A percentile compares a stretch with the other conserved stretches of the same genome.
Conservation (phyloP, 2,113 vertebrate species). For the Dendropsophus ebraccatus region DNA sequence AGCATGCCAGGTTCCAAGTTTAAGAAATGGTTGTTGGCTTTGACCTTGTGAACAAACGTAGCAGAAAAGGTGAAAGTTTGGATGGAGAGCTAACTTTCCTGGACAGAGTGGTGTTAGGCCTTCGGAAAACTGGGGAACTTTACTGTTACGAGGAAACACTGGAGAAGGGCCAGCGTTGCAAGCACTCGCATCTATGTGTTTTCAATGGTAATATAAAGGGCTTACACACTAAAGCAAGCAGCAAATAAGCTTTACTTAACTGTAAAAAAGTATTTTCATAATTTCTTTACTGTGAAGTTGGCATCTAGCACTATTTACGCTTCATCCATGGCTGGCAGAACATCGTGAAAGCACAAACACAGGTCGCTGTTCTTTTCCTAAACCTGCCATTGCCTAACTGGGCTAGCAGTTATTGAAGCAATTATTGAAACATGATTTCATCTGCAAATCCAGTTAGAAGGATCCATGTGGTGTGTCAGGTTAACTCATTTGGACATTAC, state of each 20-base stretch:
- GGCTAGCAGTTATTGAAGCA: slow-evolving; percentile 1
- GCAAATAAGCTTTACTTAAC: slow-evolving; percentile 30
- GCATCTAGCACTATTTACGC: background rate
- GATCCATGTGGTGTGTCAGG: background rate
- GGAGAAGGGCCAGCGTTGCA: slow-evolving; percentile 3
- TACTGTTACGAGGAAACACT: slow-evolving; percentile 38
- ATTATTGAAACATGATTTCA: slow-evolving; percentile 34
- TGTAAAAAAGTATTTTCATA: slow-evolving; percentile 19
- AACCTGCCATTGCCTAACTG: slow-evolving; percentile 1
- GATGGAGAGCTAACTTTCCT: slow-evolving; percentile 34
- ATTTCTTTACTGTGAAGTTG: slow-evolving; percentile 9
- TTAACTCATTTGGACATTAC: slow-evolving; percentile 16
- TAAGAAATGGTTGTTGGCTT: background rate
- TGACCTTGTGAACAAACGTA: background rate
- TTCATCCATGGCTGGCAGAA: slow-evolving; percentile 13
- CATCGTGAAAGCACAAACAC: slow-evolving; percentile 10
- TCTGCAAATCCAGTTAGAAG: background rate
- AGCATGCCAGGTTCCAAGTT: background rate
- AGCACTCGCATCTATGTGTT: slow-evolving; percentile 15
- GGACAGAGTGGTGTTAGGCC: slow-evolving; percentile 28
- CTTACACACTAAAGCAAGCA: slow-evolving; percentile 11
- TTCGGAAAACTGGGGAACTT: slow-evolving; percentile 13
- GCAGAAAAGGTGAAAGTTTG: slow-evolving; percentile 24
- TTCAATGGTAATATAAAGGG: slow-evolving; percentile 19
- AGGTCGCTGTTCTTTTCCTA: slow-evolving; percentile 3